Percentiles rank a stretch among this genome's conserved stretches.
These are phyloP conservation scores for Uria aalge DNA, from an alignment of 2,113 vertebrate species.

Conservation along the genomic window DNA sequence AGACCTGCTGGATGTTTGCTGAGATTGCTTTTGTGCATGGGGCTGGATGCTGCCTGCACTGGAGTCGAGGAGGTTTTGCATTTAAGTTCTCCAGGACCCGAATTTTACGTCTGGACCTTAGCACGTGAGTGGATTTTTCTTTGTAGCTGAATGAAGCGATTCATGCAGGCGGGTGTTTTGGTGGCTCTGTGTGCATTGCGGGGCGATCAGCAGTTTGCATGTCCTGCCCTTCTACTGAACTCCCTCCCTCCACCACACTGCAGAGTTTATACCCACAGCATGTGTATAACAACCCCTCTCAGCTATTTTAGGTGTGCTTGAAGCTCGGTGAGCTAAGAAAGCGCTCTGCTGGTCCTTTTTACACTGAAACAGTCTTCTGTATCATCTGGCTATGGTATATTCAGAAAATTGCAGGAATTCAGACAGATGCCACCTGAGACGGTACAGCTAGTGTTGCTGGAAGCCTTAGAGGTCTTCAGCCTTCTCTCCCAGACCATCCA, in stretches of 20 bases:
- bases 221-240: background rate
- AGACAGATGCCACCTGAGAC: background rate
- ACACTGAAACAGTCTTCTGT: background rate
- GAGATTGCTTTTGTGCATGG: fast-evolving
- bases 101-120: background rate
- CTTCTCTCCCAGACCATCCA: background rate
- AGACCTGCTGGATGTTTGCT: background rate
- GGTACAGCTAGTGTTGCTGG: background rate
- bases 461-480: background rate
- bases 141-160: background rate
- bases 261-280: background rate
- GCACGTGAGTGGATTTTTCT: background rate
- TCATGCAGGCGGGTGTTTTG: fast-evolving
- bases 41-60: background rate
- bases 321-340: background rate
- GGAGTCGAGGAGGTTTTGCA: background rate
- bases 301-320: background rate
- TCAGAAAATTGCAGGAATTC: background rate
- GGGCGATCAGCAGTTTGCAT: background rate
- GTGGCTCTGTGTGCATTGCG: fast-evolving
- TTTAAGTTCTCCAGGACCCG: background rate
- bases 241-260: too few species aligned
- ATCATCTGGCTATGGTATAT: background rate
- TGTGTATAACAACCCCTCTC: background rate
- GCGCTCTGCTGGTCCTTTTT: background rate